Conservation (phyloP, 1,140 invertebrate species). For the Philotrypesis tridentata region DNA sequence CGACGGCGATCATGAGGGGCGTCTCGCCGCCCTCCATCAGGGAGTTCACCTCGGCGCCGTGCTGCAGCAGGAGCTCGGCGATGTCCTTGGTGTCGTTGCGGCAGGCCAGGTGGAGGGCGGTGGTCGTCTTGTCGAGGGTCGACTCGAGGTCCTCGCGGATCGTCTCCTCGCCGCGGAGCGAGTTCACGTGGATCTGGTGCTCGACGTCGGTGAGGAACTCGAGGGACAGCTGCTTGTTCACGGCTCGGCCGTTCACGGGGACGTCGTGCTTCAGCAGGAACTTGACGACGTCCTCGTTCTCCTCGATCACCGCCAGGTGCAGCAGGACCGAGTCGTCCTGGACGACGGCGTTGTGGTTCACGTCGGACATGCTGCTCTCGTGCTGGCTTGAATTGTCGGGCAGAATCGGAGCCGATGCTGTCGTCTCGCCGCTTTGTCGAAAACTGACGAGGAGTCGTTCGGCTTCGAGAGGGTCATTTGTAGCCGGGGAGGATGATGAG, state of each 20-base stretch:
- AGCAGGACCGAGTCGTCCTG: constrained; percentile 6
- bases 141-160: neutral
- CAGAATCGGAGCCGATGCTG: neutral
- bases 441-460: neutral
- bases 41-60: constrained; percentile 80
- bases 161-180: neutral
- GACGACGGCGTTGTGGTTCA: neutral
- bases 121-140: neutral
- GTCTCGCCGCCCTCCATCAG: constrained; percentile 85
- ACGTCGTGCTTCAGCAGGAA: constrained; percentile 38
- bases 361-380: constrained; percentile 22
- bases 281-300: constrained; percentile 28
- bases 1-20: constrained; percentile 60
- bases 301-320: constrained; percentile 38
- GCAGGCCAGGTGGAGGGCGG: constrained; percentile 81
- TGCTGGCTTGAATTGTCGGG: too few relatives aligned
- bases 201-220: constrained; percentile 31
- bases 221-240: constrained; percentile 14
- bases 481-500: neutral
- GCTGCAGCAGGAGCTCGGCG: constrained; percentile 79
- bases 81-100: constrained; percentile 80
- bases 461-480: neutral
- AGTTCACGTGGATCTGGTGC: neutral
- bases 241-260: neutral
- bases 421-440: neutral